These are phyloP conservation scores for Eumaeus atala DNA, from an alignment of 1,140 invertebrate species.

Conservation along the genomic window DNA sequence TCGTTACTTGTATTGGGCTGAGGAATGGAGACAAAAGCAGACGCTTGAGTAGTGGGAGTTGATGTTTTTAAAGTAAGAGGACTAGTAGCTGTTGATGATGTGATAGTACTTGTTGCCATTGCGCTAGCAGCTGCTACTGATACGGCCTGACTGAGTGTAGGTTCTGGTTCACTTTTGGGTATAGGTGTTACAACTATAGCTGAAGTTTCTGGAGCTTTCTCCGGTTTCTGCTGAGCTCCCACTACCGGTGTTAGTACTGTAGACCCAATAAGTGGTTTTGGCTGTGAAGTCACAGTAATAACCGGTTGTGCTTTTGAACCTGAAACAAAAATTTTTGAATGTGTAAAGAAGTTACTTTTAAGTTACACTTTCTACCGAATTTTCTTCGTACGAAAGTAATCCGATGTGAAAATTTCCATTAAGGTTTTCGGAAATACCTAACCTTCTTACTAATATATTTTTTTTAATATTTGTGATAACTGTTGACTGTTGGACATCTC, in stretches of 20 bases:
- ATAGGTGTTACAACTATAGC: background rate
- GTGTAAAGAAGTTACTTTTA: background rate
- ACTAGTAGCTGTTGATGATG: constrained; percentile 7
- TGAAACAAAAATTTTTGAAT: constrained; percentile 16
- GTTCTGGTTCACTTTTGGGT: constrained; percentile 3
- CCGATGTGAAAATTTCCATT: too few species aligned
- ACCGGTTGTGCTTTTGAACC: constrained; percentile 26
- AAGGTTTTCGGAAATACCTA: too few species aligned
- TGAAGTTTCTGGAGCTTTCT: background rate
- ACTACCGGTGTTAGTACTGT: background rate
- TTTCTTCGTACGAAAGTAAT: too few species aligned
- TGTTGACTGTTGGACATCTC: too few species aligned
- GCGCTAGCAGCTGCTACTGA: background rate
- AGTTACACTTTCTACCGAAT: too few species aligned
- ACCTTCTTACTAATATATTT: too few species aligned
- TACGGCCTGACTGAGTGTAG: background rate
- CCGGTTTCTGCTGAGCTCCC: background rate
- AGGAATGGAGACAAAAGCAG: constrained; percentile 14
- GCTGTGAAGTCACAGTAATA: constrained; percentile 6
- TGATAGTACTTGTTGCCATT: constrained; percentile 12
- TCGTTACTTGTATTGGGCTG: constrained; percentile 8
- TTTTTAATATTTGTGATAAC: too few species aligned
- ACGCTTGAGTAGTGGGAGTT: constrained; percentile 14
- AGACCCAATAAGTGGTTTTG: background rate
- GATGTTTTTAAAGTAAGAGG: constrained; percentile 2